phyloP scores from a whole-genome alignment of 1,140 invertebrate species.

The Plodia interpunctella region DNA sequence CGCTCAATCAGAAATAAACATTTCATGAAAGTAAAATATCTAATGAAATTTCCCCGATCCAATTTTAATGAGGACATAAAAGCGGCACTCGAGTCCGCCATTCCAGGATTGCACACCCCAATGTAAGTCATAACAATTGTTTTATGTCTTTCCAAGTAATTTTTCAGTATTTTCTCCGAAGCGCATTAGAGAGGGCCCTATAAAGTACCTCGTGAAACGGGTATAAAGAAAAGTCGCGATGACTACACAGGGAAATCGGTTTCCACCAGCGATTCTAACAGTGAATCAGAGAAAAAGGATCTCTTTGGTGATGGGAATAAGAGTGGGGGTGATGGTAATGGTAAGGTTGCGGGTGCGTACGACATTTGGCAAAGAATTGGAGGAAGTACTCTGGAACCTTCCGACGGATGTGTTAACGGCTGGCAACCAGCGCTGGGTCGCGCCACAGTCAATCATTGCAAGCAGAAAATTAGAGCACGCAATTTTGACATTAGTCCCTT shows the following conservation, averaged over 20 bases:
- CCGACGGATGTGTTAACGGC: slow-evolving; percentile 12
- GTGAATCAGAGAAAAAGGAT: background rate
- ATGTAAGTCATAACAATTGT: background rate
- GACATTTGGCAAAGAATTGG: slow-evolving; percentile 9
- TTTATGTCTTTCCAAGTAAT: slow-evolving; percentile 3
- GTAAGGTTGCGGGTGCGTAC: slow-evolving; percentile 3
- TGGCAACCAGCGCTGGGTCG: background rate
- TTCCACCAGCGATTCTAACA: background rate
- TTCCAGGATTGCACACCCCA: background rate
- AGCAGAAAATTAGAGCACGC: background rate
- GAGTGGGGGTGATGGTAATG: background rate
- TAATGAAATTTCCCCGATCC: background rate
- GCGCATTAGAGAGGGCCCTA: slow-evolving; percentile 9
- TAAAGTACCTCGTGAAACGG: slow-evolving; percentile 7
- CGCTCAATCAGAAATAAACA: too few relatives aligned
- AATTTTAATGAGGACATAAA: slow-evolving; percentile 5
- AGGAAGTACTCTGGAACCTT: slow-evolving; percentile 10
- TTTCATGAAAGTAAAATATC: background rate
- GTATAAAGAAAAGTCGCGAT: slow-evolving; percentile 10
- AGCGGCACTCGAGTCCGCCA: background rate
- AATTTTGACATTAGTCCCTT: too few relatives aligned
- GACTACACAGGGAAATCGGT: slow-evolving; percentile 5
- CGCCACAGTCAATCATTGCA: background rate
- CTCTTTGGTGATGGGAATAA: background rate
- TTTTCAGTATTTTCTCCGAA: slow-evolving; percentile 10